These are phyloP conservation scores for Pristionchus maxplancki DNA, from an alignment of 2,888 invertebrate species.

Conservation along the genomic window DNA sequence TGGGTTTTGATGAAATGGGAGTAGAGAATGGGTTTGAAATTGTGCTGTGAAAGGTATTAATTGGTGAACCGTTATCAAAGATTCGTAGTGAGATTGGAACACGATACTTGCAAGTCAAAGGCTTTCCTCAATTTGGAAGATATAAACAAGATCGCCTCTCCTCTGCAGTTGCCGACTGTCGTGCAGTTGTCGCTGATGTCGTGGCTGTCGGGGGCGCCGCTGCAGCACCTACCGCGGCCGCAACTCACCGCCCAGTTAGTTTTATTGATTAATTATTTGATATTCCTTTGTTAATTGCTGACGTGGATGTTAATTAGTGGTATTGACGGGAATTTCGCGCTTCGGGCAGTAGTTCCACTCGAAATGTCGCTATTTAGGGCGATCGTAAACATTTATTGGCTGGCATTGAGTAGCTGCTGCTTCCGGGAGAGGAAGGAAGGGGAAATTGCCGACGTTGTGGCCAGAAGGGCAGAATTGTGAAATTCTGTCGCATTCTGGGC, in stretches of 20 bases:
- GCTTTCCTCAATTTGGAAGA: too few species aligned
- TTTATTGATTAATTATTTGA: conserved; percentile 5
- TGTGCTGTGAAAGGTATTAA: too few species aligned
- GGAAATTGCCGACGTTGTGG: not conserved
- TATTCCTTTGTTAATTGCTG: not conserved
- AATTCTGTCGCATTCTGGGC: not conserved
- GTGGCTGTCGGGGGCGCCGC: conserved; percentile 28
- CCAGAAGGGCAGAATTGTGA: not conserved
- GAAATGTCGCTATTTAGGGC: not conserved
- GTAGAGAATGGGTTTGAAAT: not conserved
- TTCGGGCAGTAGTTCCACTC: not conserved
- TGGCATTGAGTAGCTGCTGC: not conserved
- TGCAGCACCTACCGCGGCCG: conserved; percentile 31
- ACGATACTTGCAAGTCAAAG: too few species aligned
- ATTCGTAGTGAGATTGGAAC: too few species aligned
- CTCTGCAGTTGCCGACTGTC: conserved; percentile 15
- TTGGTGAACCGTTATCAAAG: too few species aligned
- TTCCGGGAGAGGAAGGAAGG: not conserved
- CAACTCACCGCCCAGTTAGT: conserved; percentile 48
- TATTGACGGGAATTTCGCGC: not conserved
- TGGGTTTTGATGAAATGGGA: not conserved
- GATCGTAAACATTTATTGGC: not conserved
- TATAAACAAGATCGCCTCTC: too few species aligned
- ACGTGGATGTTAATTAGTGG: not conserved
- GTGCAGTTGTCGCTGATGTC: conserved; percentile 45